Evolutionary conservation across 2,113 vertebrate species (phyloP).

Genomic region (Epinephelus fuscoguttatus): DNA sequence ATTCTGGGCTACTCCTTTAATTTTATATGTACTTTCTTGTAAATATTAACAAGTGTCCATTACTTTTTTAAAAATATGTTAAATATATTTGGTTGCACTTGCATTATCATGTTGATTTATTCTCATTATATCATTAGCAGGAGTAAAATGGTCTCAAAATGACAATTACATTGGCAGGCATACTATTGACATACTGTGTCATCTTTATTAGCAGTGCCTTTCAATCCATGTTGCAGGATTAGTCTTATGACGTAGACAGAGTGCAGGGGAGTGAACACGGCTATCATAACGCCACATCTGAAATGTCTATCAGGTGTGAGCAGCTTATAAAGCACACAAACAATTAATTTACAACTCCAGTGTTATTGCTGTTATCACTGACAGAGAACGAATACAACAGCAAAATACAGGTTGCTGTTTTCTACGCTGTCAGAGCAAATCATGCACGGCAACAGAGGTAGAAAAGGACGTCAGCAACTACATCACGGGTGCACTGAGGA

Average conservation of each 20-base stretch:
- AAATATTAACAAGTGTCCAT: too few relatives aligned
- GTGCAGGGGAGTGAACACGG: background rate
- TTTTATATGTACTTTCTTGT: too few relatives aligned
- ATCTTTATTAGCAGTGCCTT: background rate
- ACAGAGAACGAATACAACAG: conserved; percentile 23
- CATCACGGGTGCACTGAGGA: conserved; percentile 12
- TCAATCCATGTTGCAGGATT: background rate
- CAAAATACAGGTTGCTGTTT: conserved; percentile 18
- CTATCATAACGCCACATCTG: conserved; percentile 15
- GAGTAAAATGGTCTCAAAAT: too few relatives aligned
- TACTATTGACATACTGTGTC: too few relatives aligned
- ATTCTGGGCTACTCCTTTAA: too few relatives aligned
- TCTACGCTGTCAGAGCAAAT: conserved; percentile 20
- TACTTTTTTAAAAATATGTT: too few relatives aligned
- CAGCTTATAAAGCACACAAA: conserved; percentile 37
- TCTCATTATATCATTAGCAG: too few relatives aligned
- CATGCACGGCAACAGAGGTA: background rate
- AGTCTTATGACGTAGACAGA: background rate
- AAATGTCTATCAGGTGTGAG: conserved; percentile 1
- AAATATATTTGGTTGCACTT: too few relatives aligned
- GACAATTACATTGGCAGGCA: too few relatives aligned
- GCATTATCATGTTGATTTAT: too few relatives aligned
- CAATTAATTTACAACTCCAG: conserved; percentile 22
- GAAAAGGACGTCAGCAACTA: conserved; percentile 5
- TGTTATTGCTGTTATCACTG: conserved; percentile 12